These are phyloP conservation scores for Aphidoletes aphidimyza DNA, from an alignment of 2,888 invertebrate species.

Conservation along the genomic window DNA sequence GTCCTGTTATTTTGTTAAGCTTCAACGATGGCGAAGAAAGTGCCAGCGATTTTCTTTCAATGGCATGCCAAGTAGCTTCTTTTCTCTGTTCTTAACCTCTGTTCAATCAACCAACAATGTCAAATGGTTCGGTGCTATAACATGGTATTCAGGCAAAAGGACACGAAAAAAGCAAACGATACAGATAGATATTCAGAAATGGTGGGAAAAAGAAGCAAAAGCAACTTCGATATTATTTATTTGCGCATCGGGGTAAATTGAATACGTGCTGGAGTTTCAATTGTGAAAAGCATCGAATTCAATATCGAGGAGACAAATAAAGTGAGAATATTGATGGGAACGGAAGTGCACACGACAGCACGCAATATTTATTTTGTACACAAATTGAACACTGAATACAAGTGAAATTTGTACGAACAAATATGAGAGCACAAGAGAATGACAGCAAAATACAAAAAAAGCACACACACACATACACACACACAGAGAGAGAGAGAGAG, in stretches of 20 bases:
- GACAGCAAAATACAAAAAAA: too few species aligned
- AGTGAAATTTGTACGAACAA: neutral
- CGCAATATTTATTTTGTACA: slow-evolving; percentile 33
- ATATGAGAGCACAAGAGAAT: too few species aligned
- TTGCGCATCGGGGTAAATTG: slow-evolving; percentile 38
- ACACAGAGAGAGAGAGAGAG: neutral
- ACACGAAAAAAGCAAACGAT: neutral
- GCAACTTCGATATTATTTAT: slow-evolving; percentile 28
- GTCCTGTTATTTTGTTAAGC: too few species aligned
- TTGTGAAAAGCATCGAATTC: neutral
- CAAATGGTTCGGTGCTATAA: neutral
- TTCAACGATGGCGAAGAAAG: neutral
- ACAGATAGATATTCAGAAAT: too few species aligned
- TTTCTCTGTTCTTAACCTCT: slow-evolving; percentile 34
- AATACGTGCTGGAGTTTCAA: slow-evolving; percentile 32
- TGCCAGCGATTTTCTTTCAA: neutral
- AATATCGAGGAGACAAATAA: neutral
- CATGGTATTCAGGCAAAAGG: neutral
- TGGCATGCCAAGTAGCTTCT: neutral
- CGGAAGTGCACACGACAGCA: slow-evolving; percentile 27
- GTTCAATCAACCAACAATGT: neutral
- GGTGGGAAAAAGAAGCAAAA: neutral
- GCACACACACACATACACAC: too few species aligned
- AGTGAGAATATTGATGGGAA: neutral
- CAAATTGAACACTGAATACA: slow-evolving; percentile 7